Conservation (phyloP, 2,888 invertebrate genomes). For the Ophonus ardosiacus region DNA sequence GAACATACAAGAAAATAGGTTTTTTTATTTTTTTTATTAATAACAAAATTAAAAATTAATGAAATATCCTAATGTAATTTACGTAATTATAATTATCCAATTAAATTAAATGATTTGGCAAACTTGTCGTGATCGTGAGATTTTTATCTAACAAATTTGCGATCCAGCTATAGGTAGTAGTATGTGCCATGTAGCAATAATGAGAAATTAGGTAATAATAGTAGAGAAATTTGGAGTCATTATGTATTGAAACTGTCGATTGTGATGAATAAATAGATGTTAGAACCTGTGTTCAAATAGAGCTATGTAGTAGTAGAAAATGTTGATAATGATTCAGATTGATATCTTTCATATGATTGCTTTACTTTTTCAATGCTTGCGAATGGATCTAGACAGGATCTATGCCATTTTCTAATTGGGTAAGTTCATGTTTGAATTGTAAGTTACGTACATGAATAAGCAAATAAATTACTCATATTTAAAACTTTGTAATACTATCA, state of each 20-base stretch:
- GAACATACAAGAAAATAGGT: too few relatives aligned
- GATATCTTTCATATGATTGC: conserved; percentile 61
- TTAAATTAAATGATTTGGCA: too few relatives aligned
- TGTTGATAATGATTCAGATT: conserved; percentile 70
- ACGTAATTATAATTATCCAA: too few relatives aligned
- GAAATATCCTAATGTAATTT: too few relatives aligned
- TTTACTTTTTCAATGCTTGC: conserved; percentile 78
- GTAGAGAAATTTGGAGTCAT: conserved; percentile 33
- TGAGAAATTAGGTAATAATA: conserved; percentile 1
- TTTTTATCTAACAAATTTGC: too few relatives aligned
- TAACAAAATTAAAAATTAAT: too few relatives aligned
- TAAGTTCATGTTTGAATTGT: conserved; percentile 73
- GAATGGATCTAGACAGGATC: conserved; percentile 82
- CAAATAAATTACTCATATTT: conserved; percentile 26
- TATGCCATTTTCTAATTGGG: conserved; percentile 86
- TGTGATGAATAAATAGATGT: conserved; percentile 19
- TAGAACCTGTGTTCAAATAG: conserved; percentile 20
- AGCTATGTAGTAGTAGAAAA: conserved; percentile 6
- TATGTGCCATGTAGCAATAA: background rate
- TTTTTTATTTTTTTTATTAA: too few relatives aligned
- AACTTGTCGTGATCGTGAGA: too few relatives aligned
- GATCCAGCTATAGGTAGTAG: too few relatives aligned
- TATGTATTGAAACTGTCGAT: conserved; percentile 28
- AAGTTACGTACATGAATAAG: conserved; percentile 38
- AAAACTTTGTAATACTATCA: conserved; percentile 8